These are phyloP conservation scores for Dipodomys spectabilis DNA, from an alignment of 2,113 vertebrate genomes.

Conservation along the genomic window DNA sequence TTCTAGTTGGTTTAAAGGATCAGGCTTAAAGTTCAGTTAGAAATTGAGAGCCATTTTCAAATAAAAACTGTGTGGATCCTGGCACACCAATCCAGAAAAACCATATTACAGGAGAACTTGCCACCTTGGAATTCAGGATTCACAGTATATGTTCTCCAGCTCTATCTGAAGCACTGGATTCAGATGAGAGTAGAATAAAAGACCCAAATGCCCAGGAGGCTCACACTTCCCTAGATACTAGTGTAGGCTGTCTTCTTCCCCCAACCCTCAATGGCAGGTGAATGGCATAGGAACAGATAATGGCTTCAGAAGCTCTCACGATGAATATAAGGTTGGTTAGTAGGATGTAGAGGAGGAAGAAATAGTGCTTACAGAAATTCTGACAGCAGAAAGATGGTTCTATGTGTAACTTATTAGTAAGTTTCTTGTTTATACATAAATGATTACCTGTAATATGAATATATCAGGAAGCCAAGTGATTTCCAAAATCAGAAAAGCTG, in stretches of 20 bases:
- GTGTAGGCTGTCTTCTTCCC: neutral
- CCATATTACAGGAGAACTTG: neutral
- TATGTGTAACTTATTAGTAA: neutral
- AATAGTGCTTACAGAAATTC: neutral
- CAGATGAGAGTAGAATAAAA: neutral
- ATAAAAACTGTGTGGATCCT: neutral
- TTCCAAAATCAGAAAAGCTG: conserved; percentile 22
- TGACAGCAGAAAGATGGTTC: neutral
- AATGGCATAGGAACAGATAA: neutral
- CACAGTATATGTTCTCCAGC: neutral
- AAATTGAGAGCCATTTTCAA: conserved; percentile 17
- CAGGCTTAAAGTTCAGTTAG: neutral
- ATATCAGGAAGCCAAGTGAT: conserved; percentile 7
- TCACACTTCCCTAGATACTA: too few species aligned
- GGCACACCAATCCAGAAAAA: neutral
- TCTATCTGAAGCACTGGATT: neutral
- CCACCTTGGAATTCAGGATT: neutral
- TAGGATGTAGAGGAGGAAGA: neutral
- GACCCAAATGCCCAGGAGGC: neutral
- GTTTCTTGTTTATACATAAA: neutral
- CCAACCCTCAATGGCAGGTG: neutral
- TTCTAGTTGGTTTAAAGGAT: neutral
- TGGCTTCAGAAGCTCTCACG: neutral
- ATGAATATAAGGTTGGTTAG: neutral
- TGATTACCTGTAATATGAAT: neutral